phyloP scores from a whole-genome alignment of 1,140 invertebrate genomes.

The Dinothrombium tinctorium region DNA sequence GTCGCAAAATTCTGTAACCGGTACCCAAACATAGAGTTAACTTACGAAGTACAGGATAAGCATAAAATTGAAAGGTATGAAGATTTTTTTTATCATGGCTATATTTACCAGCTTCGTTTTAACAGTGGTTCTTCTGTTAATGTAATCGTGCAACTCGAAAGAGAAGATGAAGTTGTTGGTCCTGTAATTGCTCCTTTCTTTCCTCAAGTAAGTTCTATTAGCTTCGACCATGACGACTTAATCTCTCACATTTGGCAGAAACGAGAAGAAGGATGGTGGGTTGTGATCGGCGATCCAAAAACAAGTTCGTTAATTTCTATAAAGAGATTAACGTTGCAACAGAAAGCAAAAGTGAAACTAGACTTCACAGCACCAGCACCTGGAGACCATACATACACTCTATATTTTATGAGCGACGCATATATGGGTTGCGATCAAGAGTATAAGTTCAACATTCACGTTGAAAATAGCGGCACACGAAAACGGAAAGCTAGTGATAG shows the following conservation, averaged over 20 bases:
- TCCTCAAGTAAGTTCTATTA: constrained; percentile 42
- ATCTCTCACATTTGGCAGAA: constrained; percentile 33
- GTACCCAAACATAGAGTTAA: constrained; percentile 95
- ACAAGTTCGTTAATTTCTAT: constrained; percentile 84
- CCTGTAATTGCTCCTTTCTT: constrained; percentile 95
- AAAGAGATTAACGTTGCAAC: constrained; percentile 56
- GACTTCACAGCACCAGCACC: constrained; percentile 78
- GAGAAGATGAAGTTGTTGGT: constrained; percentile 87
- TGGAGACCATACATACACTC: constrained; percentile 56
- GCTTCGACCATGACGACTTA: neutral
- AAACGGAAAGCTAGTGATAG: constrained; percentile 3
- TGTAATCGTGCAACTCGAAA: constrained; percentile 70
- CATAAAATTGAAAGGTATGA: no score
- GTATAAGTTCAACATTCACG: constrained; percentile 59
- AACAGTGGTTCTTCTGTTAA: constrained; percentile 47
- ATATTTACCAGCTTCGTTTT: no score
- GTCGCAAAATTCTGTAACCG: constrained; percentile 94
- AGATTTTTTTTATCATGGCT: no score
- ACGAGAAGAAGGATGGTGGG: constrained; percentile 99
- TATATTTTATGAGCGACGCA: constrained; percentile 97
- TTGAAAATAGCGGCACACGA: constrained; percentile 21
- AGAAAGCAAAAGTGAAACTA: constrained; percentile 35
- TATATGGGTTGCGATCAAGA: constrained; percentile 97
- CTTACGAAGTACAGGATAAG: constrained; percentile 67
- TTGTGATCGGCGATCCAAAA: constrained; percentile 90